phyloP scores from a whole-genome alignment of 2,888 invertebrate species.

The Unio pictorum region DNA sequence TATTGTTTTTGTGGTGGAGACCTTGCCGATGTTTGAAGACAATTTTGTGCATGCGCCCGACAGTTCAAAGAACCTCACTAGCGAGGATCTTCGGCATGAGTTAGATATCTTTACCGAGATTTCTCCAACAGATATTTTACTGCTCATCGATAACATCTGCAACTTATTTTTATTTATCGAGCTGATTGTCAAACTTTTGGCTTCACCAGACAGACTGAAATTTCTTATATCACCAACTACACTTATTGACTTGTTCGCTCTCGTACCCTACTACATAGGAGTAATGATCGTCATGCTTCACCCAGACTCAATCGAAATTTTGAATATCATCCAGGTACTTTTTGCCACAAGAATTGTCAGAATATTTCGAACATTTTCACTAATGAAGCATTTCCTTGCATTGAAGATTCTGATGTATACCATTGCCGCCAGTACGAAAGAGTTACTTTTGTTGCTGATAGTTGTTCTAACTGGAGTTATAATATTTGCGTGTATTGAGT shows the following conservation, averaged over 20 bases:
- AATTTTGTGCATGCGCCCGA: slow-evolving; percentile 39
- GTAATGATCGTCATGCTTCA: slow-evolving; percentile 39
- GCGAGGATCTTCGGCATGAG: slow-evolving; percentile 36
- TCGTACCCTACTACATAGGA: slow-evolving; percentile 50
- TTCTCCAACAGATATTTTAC: slow-evolving; percentile 37
- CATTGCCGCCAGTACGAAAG: slow-evolving; percentile 47
- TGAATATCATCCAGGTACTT: slow-evolving; percentile 40
- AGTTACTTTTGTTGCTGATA: slow-evolving; percentile 44
- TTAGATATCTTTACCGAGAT: slow-evolving; percentile 44
- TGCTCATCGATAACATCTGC: slow-evolving; percentile 47
- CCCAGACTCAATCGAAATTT: slow-evolving; percentile 39
- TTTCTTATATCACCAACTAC: slow-evolving; percentile 40
- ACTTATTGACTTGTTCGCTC: slow-evolving; percentile 42
- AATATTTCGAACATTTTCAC: slow-evolving; percentile 49
- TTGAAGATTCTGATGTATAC: slow-evolving; percentile 53
- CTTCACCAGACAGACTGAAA: slow-evolving; percentile 39
- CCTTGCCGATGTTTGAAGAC: slow-evolving; percentile 45
- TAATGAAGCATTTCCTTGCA: slow-evolving; percentile 53
- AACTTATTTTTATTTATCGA: slow-evolving; percentile 48
- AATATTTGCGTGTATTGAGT: slow-evolving; percentile 51
- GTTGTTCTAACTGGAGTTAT: slow-evolving; percentile 49
- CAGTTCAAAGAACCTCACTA: slow-evolving; percentile 34
- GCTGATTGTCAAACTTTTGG: slow-evolving; percentile 41
- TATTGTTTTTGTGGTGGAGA: slow-evolving; percentile 46
- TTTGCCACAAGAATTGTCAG: slow-evolving; percentile 43